Conservation (phyloP, 37 sponge, comb jelly and placozoan species). For the Oscarella lobularis region DNA sequence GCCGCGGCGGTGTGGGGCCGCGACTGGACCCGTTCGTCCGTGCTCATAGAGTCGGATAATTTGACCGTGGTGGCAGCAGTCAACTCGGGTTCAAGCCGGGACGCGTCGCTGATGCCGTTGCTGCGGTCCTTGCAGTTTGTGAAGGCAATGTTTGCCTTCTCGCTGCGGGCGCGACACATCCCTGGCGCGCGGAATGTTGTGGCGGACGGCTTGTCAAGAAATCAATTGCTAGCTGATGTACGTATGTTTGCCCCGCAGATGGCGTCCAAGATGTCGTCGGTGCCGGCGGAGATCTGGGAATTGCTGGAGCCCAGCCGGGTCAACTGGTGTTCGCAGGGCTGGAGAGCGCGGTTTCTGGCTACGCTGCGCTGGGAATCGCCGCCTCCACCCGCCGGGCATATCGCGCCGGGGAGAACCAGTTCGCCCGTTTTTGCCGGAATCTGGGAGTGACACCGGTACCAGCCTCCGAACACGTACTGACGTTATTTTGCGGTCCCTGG, state of each 20-base stretch:
- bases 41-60: not conserved
- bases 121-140: not conserved
- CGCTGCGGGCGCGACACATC: not conserved
- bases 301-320: not conserved
- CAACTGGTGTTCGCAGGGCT: not conserved
- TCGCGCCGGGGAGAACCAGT: not conserved
- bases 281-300: not conserved
- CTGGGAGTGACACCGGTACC: not conserved
- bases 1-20: not conserved
- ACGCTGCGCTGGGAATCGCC: not conserved
- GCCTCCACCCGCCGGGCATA: not conserved
- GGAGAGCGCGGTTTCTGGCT: not conserved
- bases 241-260: not conserved
- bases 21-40: not conserved
- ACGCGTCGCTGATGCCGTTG: not conserved
- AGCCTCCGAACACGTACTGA: not conserved
- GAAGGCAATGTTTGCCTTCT: not conserved
- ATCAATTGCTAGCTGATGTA: not conserved
- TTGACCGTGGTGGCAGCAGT: not conserved
- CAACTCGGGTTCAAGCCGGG: not conserved
- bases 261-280: not conserved
- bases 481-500: not conserved
- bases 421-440: not conserved
- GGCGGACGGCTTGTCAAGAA: not conserved
- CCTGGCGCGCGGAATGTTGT: not conserved